Base-by-base conservation (phyloP, 1,140 invertebrate genomes). In the Arctopsyche grandis region DNA sequence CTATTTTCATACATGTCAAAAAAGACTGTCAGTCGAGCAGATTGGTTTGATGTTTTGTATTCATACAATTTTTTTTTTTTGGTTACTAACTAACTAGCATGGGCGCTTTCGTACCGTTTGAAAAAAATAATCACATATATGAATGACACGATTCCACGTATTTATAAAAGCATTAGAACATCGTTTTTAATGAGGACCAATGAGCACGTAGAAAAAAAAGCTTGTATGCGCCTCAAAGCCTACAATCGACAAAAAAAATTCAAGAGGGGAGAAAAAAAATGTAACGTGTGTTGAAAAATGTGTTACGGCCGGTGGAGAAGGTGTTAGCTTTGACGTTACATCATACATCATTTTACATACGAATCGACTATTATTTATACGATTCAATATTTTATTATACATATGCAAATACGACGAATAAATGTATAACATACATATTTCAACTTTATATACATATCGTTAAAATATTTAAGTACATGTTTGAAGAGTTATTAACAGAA, bases 131-230 rank as follows among this genome's bases (percentile, higher is more conserved):
- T 79, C 71, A 79, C 73, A 66, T 58, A 76, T 79, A 52, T 56
- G 63, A 74, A 79, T 75, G 73, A 79, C 78, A 79, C 58, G 78
- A 75, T 52, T 73, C 70, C 71, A 24, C 19, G 78, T 79, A 79
- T 79, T 79, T 79, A 79, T 79, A 79, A 79, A 56, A 52, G 74
- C 71, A 79, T 79, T 79, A 79, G 71, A 66, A 79, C 71, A 75
- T 78, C 58, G 43, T 58, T 69, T 79, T 79, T 79, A 69, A 79
- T 75, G 78, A 79, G 66, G 38, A 52, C 71, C 38, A 24, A 79
- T 69, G 46, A 69, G 43, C 29, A 79, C 38, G 16, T 0, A 12
- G 44, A 74, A 74, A 74, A 74, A 73, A 48, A 74, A 56, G 16
- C 48, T 26, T n/a, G 63, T 66, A 12, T 66, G 22, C 24, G 24